These are phyloP conservation scores for Hylaeus volcanicus DNA, from an alignment of 1,140 invertebrate species.

Conservation along the genomic window DNA sequence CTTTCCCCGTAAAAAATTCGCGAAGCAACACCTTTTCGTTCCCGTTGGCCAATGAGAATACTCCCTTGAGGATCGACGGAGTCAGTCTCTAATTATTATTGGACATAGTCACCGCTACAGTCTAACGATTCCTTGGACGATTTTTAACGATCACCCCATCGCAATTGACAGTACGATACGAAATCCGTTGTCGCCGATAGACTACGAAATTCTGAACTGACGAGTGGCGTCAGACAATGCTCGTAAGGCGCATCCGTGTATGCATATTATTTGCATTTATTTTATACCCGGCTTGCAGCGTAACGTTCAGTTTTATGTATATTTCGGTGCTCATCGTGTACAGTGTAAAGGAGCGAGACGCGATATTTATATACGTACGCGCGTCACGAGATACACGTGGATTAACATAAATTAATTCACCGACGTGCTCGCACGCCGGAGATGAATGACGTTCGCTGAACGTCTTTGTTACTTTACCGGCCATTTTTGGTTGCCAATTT, in stretches of 20 bases:
- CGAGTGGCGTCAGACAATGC: background rate
- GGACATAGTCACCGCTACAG: too few species aligned
- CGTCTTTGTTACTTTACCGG: background rate
- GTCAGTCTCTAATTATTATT: too few species aligned
- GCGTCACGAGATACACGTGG: background rate
- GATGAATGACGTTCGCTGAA: background rate
- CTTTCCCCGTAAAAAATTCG: too few species aligned
- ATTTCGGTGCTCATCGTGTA: slow-evolving; percentile 23
- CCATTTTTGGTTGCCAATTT: background rate
- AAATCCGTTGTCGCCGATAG: slow-evolving; percentile 4
- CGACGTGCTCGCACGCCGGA: background rate
- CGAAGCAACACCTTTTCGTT: too few species aligned
- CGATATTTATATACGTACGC: background rate
- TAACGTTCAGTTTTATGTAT: slow-evolving; percentile 1
- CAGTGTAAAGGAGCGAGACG: slow-evolving; percentile 14
- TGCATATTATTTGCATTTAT: background rate
- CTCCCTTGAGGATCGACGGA: too few species aligned
- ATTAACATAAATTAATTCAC: slow-evolving; percentile 3
- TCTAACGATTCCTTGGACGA: background rate
- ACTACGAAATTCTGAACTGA: background rate
- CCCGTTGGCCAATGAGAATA: background rate
- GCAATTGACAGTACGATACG: background rate
- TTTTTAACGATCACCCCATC: background rate
- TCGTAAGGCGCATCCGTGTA: background rate
- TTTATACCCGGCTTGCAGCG: background rate